These are phyloP conservation scores for Coregonus suidteri DNA, from an alignment of 2,797 vertebrate genomes.

Conservation along the genomic window DNA sequence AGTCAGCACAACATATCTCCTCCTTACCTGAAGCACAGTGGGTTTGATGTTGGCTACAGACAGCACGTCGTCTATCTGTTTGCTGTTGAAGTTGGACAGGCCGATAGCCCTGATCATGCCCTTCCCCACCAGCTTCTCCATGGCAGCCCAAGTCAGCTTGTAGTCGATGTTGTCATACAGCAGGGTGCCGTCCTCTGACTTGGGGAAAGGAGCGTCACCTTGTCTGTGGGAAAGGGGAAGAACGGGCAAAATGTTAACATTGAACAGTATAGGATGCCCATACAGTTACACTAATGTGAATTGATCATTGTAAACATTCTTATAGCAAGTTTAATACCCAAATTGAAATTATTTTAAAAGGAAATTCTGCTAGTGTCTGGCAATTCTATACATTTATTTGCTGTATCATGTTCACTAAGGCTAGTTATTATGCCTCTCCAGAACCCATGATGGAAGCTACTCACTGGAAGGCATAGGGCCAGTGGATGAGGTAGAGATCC, in stretches of 20 bases:
- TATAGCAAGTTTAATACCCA: too few species aligned
- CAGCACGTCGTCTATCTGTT: slow-evolving; percentile 89
- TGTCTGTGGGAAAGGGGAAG: slow-evolving; percentile 69
- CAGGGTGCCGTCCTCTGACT: slow-evolving; percentile 82
- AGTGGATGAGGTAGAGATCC: slow-evolving; percentile 85
- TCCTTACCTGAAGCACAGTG: slow-evolving; percentile 89
- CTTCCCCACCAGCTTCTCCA: slow-evolving; percentile 91
- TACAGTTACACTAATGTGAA: too few species aligned
- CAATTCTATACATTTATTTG: too few species aligned
- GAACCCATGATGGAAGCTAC: slow-evolving; percentile 22
- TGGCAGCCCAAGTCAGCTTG: slow-evolving; percentile 93
- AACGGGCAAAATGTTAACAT: neutral
- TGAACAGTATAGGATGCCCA: neutral
- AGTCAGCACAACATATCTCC: neutral
- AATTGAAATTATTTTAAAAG: too few species aligned
- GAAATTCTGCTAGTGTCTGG: too few species aligned
- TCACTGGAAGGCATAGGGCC: slow-evolving; percentile 81
- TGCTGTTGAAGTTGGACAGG: slow-evolving; percentile 95
- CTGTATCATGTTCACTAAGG: neutral
- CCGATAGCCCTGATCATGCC: slow-evolving; percentile 91
- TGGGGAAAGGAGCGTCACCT: slow-evolving; percentile 86
- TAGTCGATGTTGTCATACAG: slow-evolving; percentile 89
- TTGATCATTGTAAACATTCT: too few species aligned
- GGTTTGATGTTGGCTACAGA: slow-evolving; percentile 88
- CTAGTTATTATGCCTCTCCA: neutral